Evolutionary conservation across 2,113 vertebrate species (phyloP).

Genomic region (Thunnus thynnus): DNA sequence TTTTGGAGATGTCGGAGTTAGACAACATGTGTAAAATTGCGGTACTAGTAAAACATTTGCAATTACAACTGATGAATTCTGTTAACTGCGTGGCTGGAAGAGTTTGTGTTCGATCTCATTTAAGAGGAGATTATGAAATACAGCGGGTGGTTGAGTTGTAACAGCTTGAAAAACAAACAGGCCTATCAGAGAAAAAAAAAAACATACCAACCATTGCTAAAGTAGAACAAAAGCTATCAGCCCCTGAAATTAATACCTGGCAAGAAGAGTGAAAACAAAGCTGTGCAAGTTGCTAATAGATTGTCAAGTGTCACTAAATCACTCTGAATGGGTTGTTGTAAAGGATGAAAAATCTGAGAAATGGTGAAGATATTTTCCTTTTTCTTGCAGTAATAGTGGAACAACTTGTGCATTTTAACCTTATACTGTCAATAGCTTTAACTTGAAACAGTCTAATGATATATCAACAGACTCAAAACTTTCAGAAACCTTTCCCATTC

Average conservation of each 20-base stretch:
- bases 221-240: constrained; percentile 57
- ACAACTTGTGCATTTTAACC: not conserved
- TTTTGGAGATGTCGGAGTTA: constrained; percentile 29
- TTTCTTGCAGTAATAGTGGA: not conserved
- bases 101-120: constrained; percentile 61
- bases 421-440: not conserved
- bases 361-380: not conserved
- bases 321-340: constrained; percentile 14
- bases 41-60: constrained; percentile 46
- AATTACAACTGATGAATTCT: constrained; percentile 60
- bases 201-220: constrained; percentile 34
- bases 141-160: constrained; percentile 65
- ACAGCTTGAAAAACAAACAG: constrained; percentile 69
- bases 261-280: constrained; percentile 31
- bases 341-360: not conserved
- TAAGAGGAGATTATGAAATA: constrained; percentile 64
- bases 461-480: not conserved
- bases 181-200: constrained; percentile 37
- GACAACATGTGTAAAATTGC: constrained; percentile 38
- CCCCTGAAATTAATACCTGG: constrained; percentile 63
- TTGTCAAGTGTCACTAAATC: constrained; percentile 30
- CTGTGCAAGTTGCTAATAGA: constrained; percentile 22
- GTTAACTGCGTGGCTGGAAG: constrained; percentile 47
- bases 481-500: not conserved
- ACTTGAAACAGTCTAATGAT: not conserved